A percentile compares a stretch with the other conserved stretches of the same genome.
These are phyloP conservation scores for Heliothis virescens DNA, from an alignment of 1,140 invertebrate genomes.

Conservation along the genomic window DNA sequence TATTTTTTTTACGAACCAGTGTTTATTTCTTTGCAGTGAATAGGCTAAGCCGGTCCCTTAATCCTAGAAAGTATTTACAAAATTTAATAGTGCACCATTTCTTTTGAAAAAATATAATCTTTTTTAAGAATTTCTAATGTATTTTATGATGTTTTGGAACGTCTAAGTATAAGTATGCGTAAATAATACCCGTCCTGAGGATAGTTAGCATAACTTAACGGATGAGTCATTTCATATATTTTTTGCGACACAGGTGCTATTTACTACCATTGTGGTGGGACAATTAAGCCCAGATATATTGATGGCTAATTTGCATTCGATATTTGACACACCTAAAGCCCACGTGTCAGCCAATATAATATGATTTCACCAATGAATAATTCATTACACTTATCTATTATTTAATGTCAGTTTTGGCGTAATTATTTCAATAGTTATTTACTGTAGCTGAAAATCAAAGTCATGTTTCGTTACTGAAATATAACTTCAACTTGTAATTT, in stretches of 20 bases:
- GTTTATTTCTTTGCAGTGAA: conserved; percentile 11
- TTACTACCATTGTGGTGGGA: not conserved
- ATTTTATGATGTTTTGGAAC: no score
- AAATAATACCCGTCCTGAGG: no score
- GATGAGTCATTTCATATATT: not conserved
- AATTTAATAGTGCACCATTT: no score
- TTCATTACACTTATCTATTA: conserved; percentile 37
- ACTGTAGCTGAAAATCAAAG: not conserved
- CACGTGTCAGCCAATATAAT: conserved; percentile 19
- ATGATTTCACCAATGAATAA: conserved; percentile 42
- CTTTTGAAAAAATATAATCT: no score
- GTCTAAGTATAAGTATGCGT: no score
- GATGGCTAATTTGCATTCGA: conserved; percentile 40
- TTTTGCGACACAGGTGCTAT: conserved; percentile 6
- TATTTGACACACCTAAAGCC: conserved; percentile 42
- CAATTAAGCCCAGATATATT: conserved; percentile 34
- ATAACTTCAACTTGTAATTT: not conserved
- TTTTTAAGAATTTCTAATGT: no score
- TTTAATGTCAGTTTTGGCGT: conserved; percentile 19
- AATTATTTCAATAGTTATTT: conserved; percentile 30
- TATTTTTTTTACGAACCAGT: conserved; percentile 31
- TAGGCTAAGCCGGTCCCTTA: not conserved
- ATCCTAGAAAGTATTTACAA: not conserved
- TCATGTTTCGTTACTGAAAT: not conserved
- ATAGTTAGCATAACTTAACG: not conserved